Evolutionary conservation across 2,888 invertebrate genomes (phyloP).

Genomic region (Drosophila demipolita): DNA sequence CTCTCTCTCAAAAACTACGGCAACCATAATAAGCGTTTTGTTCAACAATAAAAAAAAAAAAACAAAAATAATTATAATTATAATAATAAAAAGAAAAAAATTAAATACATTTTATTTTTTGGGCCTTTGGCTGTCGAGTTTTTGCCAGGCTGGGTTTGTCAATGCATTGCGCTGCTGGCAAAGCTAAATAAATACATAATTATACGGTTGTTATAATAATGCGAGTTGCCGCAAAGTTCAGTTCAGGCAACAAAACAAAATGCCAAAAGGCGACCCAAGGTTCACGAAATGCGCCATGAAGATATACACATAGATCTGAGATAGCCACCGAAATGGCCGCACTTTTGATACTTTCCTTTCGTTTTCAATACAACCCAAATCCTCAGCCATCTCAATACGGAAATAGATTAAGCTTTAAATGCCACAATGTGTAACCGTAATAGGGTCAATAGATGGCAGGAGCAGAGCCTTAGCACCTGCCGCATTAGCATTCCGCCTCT

Average conservation of each 20-base stretch:
- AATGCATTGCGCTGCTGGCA: constrained; percentile 58
- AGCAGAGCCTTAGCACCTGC: constrained; percentile 36
- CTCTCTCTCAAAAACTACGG: constrained; percentile 58
- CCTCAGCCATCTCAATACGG: constrained; percentile 18
- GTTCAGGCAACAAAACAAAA: constrained; percentile 46
- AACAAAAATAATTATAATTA: neutral
- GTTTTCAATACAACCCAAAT: neutral
- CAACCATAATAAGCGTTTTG: constrained; percentile 70
- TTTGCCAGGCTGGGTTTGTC: constrained; percentile 13
- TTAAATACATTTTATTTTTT: neutral
- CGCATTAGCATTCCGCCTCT: constrained; percentile 61
- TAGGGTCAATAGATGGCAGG: constrained; percentile 54
- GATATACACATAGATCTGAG: constrained; percentile 54
- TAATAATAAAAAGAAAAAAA: constrained; percentile 23
- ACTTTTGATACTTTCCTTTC: constrained; percentile 13
- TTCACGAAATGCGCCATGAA: constrained; percentile 35
- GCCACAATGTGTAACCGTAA: constrained; percentile 61
- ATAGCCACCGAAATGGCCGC: constrained; percentile 44
- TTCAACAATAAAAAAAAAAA: constrained; percentile 25
- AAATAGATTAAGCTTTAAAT: constrained; percentile 64
- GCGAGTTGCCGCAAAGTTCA: constrained; percentile 71
- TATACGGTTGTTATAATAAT: constrained; percentile 74
- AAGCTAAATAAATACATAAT: constrained; percentile 74
- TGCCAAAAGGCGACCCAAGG: constrained; percentile 36
- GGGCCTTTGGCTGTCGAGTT: constrained; percentile 5